Percentiles rank a stretch among this genome's conserved stretches.
Conservation (phyloP, 2,113 vertebrate species). For the Lepus timidus region DNA sequence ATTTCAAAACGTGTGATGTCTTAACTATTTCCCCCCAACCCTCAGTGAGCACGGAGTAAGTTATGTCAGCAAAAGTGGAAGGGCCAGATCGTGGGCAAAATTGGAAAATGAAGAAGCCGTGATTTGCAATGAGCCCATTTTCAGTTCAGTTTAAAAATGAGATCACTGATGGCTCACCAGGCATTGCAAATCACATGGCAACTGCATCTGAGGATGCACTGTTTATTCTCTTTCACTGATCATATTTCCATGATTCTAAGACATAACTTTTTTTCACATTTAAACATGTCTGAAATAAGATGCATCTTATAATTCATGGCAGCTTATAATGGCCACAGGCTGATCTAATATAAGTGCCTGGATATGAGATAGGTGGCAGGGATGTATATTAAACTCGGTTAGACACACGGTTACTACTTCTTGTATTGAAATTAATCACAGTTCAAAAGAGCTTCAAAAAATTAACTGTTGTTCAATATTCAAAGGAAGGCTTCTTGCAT, state of each 20-base stretch:
- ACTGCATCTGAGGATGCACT: constrained; percentile 71
- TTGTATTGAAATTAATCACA: neutral
- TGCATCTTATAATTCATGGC: neutral
- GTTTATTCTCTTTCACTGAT: constrained; percentile 73
- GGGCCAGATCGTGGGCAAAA: neutral
- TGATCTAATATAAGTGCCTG: neutral
- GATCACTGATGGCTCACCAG: neutral
- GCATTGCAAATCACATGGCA: constrained; percentile 24
- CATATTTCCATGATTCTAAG: constrained; percentile 78
- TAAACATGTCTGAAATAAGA: constrained; percentile 26
- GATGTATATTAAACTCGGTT: neutral
- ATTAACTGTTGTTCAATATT: neutral
- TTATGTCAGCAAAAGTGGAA: neutral
- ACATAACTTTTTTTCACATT: neutral
- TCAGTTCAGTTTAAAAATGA: neutral
- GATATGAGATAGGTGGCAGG: neutral
- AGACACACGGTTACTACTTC: neutral
- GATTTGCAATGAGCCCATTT: neutral
- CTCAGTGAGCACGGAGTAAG: neutral
- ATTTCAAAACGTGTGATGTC: neutral
- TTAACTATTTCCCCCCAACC: constrained; percentile 7
- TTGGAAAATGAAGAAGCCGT: neutral
- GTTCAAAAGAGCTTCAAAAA: constrained; percentile 22
- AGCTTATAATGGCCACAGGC: neutral
- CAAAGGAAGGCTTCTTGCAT: neutral